Evolutionary conservation across 2,888 invertebrate species (phyloP).

Genomic region (Leptinotarsa rubiginosa): DNA sequence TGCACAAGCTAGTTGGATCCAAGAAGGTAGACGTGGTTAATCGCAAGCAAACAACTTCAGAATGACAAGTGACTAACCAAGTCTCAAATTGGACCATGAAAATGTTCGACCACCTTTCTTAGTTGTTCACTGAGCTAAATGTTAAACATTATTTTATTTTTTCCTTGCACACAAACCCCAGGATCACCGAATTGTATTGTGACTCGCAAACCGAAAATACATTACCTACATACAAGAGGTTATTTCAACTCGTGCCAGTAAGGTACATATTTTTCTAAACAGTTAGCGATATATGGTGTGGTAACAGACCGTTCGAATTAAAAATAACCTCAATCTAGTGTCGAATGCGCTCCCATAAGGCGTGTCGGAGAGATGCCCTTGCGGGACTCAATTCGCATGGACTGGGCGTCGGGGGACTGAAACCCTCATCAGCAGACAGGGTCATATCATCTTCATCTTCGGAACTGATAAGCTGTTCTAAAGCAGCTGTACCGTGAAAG

Average conservation of each 20-base stretch:
- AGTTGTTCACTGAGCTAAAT: conserved; percentile 2
- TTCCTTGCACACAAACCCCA: conserved; percentile 3
- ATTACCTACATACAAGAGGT: conserved; percentile 49
- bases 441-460: conserved; percentile 65
- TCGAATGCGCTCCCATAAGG: conserved; percentile 59
- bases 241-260: conserved; percentile 12
- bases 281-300: conserved; percentile 22
- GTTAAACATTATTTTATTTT: conserved; percentile 7
- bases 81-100: conserved; percentile 2
- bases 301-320: conserved; percentile 33
- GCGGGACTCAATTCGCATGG: conserved; percentile 64
- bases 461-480: conserved; percentile 62
- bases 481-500: conserved; percentile 66
- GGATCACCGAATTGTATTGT: background rate
- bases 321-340: conserved; percentile 48
- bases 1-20: conserved; percentile 15
- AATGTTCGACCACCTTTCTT: background rate
- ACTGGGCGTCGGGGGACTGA: conserved; percentile 66
- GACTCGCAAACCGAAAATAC: conserved; percentile 26
- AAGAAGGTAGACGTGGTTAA: background rate
- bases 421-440: conserved; percentile 65
- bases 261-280: conserved; percentile 24
- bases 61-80: background rate
- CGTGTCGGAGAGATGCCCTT: conserved; percentile 58
- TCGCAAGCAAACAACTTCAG: background rate